Base-by-base conservation (phyloP, 2,888 invertebrate species). In the Vanessa cardui region DNA sequence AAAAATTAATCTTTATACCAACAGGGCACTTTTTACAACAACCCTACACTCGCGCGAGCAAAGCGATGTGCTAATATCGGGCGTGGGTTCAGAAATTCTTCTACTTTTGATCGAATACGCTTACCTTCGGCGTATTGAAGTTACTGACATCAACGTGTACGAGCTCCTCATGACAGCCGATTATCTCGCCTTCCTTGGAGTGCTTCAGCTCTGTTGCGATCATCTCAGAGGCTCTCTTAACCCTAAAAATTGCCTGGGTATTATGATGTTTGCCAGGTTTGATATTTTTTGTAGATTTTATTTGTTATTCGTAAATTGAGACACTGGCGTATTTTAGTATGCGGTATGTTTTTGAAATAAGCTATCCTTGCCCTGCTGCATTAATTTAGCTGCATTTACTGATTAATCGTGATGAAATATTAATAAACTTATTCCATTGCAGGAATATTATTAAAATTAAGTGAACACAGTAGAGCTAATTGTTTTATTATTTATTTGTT, bases 111-210 rank as follows among this genome's bases (percentile, higher is more conserved):
- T 98, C 72, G 95, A 97, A 76, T 98, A 96, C 86, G 96, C 98
- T 0, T 98, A 99, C 86, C 92, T 97, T 52, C 94, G 97, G 63
- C 95, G 95, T 73, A 94, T 97, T 64, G 95, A 95, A 69, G 94
- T 98, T 31, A 95, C 94, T 68, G 94, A 95, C 47, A 94, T 95
- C 45, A 98, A 98, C 81, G 97, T 98, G 0, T 96, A 96, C 78
- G 94, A 96, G 78, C 91, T 98, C 16, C 93, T 98, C 50, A 95
- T 96, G 77, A 96, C 96, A 0, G 97, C 98, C 4, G 98, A 98
- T 90, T 98, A 98, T 83, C 94, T 98, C 64, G 96, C 96, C 77
- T 96, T 98, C 74, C 91, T 96, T 58, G 97, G 97, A 0, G 95
- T 98, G 56, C 93, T 97, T 62, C 95, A 96, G 73, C 93, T 96